Percentiles rank a stretch among this genome's conserved stretches.
Evolutionary conservation across 1,140 invertebrate genomes (phyloP).

Genomic region (Sipha flava): DNA sequence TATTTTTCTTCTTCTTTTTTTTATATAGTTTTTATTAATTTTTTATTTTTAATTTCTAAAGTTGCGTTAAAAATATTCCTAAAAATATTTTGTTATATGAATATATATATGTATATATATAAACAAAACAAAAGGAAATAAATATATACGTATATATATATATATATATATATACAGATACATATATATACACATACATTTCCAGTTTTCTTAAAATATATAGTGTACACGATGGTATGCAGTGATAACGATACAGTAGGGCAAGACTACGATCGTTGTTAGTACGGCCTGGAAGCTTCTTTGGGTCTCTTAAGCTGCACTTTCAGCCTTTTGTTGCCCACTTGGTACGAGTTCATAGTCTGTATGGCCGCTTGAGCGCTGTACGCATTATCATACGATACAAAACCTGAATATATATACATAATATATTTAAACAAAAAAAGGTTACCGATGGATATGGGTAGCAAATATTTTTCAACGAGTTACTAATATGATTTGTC

Average conservation of each 20-base stretch:
- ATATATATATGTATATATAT: neutral
- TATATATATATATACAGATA: neutral
- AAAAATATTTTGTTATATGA: neutral
- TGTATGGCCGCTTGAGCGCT: constrained; percentile 92
- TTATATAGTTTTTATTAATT: neutral
- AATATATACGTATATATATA: neutral
- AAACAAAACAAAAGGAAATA: neutral
- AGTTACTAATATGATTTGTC: too few relatives aligned
- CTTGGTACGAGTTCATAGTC: constrained; percentile 96
- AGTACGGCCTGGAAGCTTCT: constrained; percentile 77
- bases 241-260: neutral
- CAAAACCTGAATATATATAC: constrained; percentile 70
- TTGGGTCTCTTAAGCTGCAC: constrained; percentile 95
- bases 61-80: neutral
- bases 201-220: neutral
- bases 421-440: neutral
- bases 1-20: neutral
- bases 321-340: constrained; percentile 93
- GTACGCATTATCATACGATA: constrained; percentile 87
- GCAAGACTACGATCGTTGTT: constrained; percentile 40
- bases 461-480: too few relatives aligned
- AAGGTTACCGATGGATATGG: neutral
- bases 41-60: neutral
- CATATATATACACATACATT: neutral
- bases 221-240: neutral